phyloP scores from a whole-genome alignment of 2,888 invertebrate species.

The Pammene fasciana region DNA sequence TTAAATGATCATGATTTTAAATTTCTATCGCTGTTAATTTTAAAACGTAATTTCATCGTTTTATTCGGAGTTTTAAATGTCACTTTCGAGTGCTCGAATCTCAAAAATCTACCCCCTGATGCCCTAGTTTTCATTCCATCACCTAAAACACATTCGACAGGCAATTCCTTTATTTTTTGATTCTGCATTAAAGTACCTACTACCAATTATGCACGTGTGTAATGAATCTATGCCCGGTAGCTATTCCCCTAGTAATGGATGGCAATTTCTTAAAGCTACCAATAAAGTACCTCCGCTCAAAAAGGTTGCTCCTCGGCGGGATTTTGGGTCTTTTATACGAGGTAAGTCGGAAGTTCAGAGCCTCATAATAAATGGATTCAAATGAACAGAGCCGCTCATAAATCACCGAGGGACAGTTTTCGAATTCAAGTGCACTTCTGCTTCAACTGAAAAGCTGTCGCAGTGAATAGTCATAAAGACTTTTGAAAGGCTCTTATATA shows the following conservation, averaged over 20 bases:
- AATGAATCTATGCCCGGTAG: not conserved
- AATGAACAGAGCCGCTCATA: conserved; percentile 23
- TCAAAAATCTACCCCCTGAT: no score
- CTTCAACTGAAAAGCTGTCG: conserved; percentile 17
- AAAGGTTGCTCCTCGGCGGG: conserved; percentile 14
- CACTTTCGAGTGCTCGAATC: no score
- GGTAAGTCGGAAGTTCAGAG: conserved; percentile 17
- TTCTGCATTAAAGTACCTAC: not conserved
- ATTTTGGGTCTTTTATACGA: conserved; percentile 19
- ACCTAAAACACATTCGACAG: no score
- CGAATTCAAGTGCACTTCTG: conserved; percentile 26
- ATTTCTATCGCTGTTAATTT: no score
- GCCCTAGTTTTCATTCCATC: no score
- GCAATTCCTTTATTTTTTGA: no score
- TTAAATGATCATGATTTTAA: no score
- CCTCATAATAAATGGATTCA: conserved; percentile 24
- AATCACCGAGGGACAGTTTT: conserved; percentile 22
- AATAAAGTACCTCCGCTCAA: conserved; percentile 15
- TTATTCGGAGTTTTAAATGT: no score
- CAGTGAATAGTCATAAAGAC: conserved; percentile 30
- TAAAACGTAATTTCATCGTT: no score
- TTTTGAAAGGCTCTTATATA: not conserved
- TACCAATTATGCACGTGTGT: not conserved
- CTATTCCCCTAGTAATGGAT: not conserved
- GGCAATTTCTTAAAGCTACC: conserved; percentile 21